A percentile compares a stretch with the other conserved stretches of the same genome.
phyloP scores from a whole-genome alignment of 2,888 invertebrate species.

The Linyphia triangularis region DNA sequence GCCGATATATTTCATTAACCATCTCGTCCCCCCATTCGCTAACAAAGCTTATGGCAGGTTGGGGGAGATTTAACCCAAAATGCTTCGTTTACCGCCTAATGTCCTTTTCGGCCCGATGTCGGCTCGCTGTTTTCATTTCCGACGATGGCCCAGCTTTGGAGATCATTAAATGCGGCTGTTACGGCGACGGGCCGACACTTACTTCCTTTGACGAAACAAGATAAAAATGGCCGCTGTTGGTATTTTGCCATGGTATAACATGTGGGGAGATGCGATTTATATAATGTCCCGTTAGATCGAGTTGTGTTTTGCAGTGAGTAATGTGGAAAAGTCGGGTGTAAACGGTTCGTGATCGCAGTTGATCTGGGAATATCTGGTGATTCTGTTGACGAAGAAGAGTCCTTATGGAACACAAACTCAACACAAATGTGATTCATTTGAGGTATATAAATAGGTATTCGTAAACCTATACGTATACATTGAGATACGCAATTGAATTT shows the following conservation, averaged over 20 bases:
- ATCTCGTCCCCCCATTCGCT: conserved; percentile 6
- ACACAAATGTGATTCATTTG: too few relatives aligned
- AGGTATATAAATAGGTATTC: too few relatives aligned
- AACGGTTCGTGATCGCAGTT: too few relatives aligned
- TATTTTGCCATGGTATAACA: neutral
- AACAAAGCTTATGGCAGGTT: conserved; percentile 47
- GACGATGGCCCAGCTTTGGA: conserved; percentile 54
- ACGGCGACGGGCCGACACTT: conserved; percentile 54
- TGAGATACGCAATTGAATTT: too few relatives aligned
- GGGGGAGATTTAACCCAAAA: conserved; percentile 55
- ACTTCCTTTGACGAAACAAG: conserved; percentile 43
- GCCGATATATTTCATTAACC: conserved; percentile 67
- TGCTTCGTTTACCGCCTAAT: conserved; percentile 59
- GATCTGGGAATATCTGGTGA: too few relatives aligned
- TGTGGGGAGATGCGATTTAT: conserved; percentile 34
- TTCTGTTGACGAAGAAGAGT: too few relatives aligned
- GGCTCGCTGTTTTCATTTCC: conserved; percentile 65
- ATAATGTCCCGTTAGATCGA: conserved; percentile 39
- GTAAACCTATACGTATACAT: too few relatives aligned
- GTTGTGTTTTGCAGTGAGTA: conserved; percentile 14
- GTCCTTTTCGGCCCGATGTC: conserved; percentile 15
- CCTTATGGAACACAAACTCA: too few relatives aligned
- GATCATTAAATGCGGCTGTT: conserved; percentile 61
- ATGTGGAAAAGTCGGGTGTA: neutral
- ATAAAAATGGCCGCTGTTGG: conserved; percentile 14